These are phyloP conservation scores for Ips typographus DNA, from an alignment of 1,140 invertebrate genomes.

Conservation along the genomic window DNA sequence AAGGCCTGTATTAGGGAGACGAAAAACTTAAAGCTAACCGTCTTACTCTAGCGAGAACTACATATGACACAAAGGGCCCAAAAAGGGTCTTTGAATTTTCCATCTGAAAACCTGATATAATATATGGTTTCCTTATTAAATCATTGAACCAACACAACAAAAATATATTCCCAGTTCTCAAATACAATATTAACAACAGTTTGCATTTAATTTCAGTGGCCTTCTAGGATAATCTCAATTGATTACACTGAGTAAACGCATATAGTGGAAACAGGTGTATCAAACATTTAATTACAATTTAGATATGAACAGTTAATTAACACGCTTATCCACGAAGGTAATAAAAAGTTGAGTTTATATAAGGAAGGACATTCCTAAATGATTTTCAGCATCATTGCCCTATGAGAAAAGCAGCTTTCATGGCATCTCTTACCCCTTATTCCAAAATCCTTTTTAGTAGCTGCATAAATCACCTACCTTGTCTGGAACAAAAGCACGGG, in stretches of 20 bases:
- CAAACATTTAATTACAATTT: constrained; percentile 10
- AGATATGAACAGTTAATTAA: not conserved
- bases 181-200: constrained; percentile 6
- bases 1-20: constrained; percentile 31
- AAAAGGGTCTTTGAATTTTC: constrained; percentile 27
- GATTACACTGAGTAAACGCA: constrained; percentile 1
- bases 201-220: constrained; percentile 4
- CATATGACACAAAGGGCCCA: constrained; percentile 26
- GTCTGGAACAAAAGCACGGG: constrained; percentile 28
- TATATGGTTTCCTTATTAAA: not conserved
- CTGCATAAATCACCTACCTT: constrained; percentile 47
- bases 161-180: not conserved
- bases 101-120: constrained; percentile 1
- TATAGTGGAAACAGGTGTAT: constrained; percentile 8
- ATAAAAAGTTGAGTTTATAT: constrained; percentile 12
- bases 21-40: constrained; percentile 35
- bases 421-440: constrained; percentile 41
- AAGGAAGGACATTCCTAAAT: constrained; percentile 41
- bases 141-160: not conserved
- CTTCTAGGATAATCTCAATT: not conserved
- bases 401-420: constrained; percentile 46
- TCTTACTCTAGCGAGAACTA: constrained; percentile 35
- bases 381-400: constrained; percentile 50
- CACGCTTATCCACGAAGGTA: not conserved
- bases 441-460: constrained; percentile 46